Evolutionary conservation across 2,797 vertebrate species (phyloP).

Genomic region (Helicolenus hilgendorfi): DNA sequence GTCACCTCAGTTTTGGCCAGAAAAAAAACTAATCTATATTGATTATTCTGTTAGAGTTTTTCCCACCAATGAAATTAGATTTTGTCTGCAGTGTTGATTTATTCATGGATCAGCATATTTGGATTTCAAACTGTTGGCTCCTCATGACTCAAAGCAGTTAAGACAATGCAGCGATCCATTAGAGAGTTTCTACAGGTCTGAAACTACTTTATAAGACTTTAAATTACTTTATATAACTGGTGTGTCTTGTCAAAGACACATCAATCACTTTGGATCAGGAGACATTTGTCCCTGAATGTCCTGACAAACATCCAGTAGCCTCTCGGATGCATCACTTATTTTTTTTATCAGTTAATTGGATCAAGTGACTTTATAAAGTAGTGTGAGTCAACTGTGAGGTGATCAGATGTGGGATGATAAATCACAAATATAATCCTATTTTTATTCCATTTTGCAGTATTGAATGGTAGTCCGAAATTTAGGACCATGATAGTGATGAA

Average conservation of each 20-base stretch:
- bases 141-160: neutral
- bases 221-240: neutral
- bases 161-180: neutral
- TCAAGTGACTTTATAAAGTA: constrained; percentile 23
- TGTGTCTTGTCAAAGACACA: neutral
- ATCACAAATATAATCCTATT: neutral
- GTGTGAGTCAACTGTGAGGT: neutral
- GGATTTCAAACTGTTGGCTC: neutral
- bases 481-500: neutral
- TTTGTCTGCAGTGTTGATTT: constrained; percentile 7
- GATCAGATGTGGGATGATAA: neutral
- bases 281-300: constrained; percentile 19
- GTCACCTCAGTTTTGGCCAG: neutral
- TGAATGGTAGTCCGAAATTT: neutral
- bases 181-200: neutral
- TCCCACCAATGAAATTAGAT: neutral
- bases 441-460: neutral
- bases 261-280: neutral
- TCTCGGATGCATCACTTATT: constrained; percentile 9
- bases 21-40: neutral
- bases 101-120: constrained; percentile 8
- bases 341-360: constrained; percentile 65
- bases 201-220: neutral
- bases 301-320: neutral
- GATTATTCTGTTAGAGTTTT: neutral